These are phyloP conservation scores for Cosmorhoe ocellata DNA, from an alignment of 2,888 invertebrate genomes.

Conservation along the genomic window DNA sequence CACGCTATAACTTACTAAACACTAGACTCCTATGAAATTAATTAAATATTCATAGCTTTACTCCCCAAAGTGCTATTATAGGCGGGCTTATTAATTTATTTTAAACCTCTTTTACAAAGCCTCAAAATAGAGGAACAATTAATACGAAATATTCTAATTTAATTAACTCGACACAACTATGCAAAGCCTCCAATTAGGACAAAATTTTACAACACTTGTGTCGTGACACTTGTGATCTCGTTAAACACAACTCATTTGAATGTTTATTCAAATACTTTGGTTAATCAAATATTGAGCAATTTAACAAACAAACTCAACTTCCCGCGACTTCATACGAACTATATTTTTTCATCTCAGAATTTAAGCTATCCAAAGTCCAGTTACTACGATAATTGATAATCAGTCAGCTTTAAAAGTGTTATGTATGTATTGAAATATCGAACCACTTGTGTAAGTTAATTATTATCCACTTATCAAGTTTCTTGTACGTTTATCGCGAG, in stretches of 20 bases:
- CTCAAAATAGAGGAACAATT: slow-evolving; percentile 2
- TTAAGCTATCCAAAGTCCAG: no score
- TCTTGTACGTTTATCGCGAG: no score
- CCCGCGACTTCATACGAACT: no score
- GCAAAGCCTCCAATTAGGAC: slow-evolving; percentile 3
- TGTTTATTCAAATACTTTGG: background rate
- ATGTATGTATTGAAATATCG: no score
- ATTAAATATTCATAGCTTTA: slow-evolving; percentile 6
- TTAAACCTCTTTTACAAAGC: slow-evolving; percentile 3
- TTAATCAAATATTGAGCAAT: background rate
- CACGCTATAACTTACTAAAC: background rate
- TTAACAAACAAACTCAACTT: no score
- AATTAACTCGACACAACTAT: slow-evolving; percentile 7
- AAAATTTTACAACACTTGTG: slow-evolving; percentile 3
- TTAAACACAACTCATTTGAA: slow-evolving; percentile 1
- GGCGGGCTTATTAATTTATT: slow-evolving; percentile 1
- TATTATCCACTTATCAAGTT: no score
- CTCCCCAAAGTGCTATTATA: slow-evolving; percentile 7
- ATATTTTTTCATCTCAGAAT: no score
- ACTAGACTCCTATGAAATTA: slow-evolving; percentile 7
- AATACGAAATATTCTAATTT: slow-evolving; percentile 6
- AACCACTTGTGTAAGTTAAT: no score
- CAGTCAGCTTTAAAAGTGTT: no score
- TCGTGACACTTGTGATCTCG: background rate
- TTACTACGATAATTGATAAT: no score